Evolutionary conservation across 2,888 invertebrate genomes (phyloP), one percentile per base, ranked within the genome.

Genomic region (Acanthosoma haemorrhoidale): DNA sequence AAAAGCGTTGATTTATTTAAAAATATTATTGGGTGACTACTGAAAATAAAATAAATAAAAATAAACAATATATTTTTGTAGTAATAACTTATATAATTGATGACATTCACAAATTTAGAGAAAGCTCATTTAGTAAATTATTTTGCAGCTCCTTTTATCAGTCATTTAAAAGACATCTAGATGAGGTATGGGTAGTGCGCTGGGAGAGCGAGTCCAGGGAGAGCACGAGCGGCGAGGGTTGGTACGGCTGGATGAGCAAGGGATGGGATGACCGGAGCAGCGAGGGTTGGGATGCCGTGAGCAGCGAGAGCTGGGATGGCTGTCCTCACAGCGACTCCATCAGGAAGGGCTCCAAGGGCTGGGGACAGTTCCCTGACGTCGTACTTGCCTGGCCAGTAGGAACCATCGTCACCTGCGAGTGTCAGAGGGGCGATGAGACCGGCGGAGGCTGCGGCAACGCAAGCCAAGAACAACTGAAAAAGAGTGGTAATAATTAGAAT

Each of bases 321-420:
- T 21, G 51, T 6, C 6, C 29, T 21, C 3, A 51, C 51, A 6
- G 51, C 51, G 25, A n/a, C 16, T 51, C 51, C 51, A 5, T 51
- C 51, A 13, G 51, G 51, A 5, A 51, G 51, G n/a, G 51, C 51
- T 51, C 51, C 51, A 51, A 51, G 51, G n/a, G 3, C 51, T 51
- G 51, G 51, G 29, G 51, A 51, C 25, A 51, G 51, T 29, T 51
- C 51, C 51, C 51, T 51, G 4, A 51, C 51, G 51, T 51, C 51
- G 51, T 51, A 51, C n/a, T 51, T 51, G 21, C 51, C 51, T 51
- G 51, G 51, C 51, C 51, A 51, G n/a, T 51, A 51, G 51, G 51
- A 51, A n/a, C 51, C 51, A n/a, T 51, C 51, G 51, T 51, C 51
- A 25, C 51, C n/a, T 1, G 29, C 25, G 3, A 51, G n/a, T 21